Percentiles rank a stretch among this genome's conserved stretches.
Evolutionary conservation across 2,797 vertebrate genomes (phyloP).

Genomic region (Urosaurus nigricauda): DNA sequence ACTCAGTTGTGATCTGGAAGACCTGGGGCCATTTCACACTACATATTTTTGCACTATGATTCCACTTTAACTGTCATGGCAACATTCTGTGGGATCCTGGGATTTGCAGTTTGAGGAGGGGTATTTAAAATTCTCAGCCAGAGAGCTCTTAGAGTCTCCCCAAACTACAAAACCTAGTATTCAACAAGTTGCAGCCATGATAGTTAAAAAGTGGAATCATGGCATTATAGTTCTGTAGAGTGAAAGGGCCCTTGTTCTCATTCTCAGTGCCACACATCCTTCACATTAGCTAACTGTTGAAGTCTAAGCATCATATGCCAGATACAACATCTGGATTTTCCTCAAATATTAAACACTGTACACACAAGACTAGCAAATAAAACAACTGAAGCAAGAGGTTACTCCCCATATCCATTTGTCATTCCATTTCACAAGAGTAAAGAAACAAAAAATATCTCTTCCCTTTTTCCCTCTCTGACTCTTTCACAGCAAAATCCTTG

Average conservation of each 20-base stretch:
- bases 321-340: conserved; percentile 28
- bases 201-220: no score
- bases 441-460: not conserved
- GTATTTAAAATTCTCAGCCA: no score
- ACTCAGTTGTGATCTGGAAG: not conserved
- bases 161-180: no score
- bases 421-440: conserved; percentile 25
- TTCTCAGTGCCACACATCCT: conserved; percentile 12
- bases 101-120: no score
- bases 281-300: conserved; percentile 15
- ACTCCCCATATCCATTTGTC: conserved; percentile 32
- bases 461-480: rapidly evolving
- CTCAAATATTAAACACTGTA: conserved; percentile 17
- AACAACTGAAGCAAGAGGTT: conserved; percentile 24
- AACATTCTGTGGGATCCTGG: no score
- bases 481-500: conserved; percentile 26
- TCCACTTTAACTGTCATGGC: no score
- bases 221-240: no score
- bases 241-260: not conserved
- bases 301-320: conserved; percentile 25
- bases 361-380: conserved; percentile 27
- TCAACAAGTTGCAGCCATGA: no score
- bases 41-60: no score
- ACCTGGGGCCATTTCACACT: no score
- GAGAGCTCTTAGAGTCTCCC: no score